phyloP scores from a whole-genome alignment of 1,140 invertebrate species.

The Chironomus tepperi region DNA sequence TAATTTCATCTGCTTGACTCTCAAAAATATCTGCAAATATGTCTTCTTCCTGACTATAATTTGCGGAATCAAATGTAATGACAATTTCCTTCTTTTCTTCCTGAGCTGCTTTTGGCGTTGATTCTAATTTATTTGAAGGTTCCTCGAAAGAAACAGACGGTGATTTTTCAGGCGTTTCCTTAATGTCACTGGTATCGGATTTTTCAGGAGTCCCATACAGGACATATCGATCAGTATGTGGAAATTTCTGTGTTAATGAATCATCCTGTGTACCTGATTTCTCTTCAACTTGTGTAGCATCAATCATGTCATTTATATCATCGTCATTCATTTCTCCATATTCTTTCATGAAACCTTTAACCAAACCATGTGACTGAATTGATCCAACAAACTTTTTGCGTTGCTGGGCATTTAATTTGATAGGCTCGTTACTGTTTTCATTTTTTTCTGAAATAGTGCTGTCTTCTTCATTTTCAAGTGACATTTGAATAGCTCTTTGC shows the following conservation, averaged over 20 bases:
- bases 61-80: slow-evolving; percentile 32
- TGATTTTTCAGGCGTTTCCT: slow-evolving; percentile 26
- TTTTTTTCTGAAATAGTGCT: slow-evolving; percentile 34
- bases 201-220: slow-evolving; percentile 10
- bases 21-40: slow-evolving; percentile 58
- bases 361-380: slow-evolving; percentile 40
- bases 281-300: slow-evolving; percentile 32
- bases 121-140: too few species aligned
- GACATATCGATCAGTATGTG: slow-evolving; percentile 28
- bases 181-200: slow-evolving; percentile 25
- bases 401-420: slow-evolving; percentile 36
- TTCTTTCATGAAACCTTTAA: slow-evolving; percentile 58
- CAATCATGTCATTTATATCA: slow-evolving; percentile 46
- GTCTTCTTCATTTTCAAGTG: slow-evolving; percentile 37
- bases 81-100: slow-evolving; percentile 35
- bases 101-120: slow-evolving; percentile 24
- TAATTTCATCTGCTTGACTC: slow-evolving; percentile 25
- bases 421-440: slow-evolving; percentile 32
- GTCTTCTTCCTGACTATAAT: slow-evolving; percentile 47
- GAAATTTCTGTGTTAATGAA: slow-evolving; percentile 35
- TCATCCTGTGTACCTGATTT: slow-evolving; percentile 23
- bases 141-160: too few species aligned
- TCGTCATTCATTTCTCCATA: slow-evolving; percentile 61
- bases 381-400: slow-evolving; percentile 34
- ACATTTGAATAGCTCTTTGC: slow-evolving; percentile 44